A percentile compares a stretch with the other conserved stretches of the same genome.
These are phyloP conservation scores for Melipona bicolor DNA, from an alignment of 2,888 invertebrate species.

Conservation along the genomic window DNA sequence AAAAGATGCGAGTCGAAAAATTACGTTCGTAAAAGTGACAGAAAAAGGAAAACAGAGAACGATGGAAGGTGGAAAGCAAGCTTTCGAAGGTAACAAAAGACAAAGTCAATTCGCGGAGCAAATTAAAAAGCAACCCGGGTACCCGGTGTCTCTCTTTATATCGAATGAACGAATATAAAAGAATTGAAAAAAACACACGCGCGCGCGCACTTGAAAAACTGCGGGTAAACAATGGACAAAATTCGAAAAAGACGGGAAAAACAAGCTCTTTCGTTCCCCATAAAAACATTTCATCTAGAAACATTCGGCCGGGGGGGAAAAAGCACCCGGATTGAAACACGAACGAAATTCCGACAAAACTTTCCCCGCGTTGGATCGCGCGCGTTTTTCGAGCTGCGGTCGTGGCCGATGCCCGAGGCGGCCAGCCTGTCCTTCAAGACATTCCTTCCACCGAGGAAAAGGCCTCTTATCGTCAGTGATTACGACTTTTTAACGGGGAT, in stretches of 20 bases:
- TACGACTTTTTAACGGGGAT: conserved; percentile 77
- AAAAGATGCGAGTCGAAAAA: not conserved
- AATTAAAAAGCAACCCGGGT: not conserved
- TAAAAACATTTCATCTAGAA: not conserved
- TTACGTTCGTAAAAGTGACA: not conserved
- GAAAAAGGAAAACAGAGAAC: not conserved
- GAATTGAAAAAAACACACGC: not conserved
- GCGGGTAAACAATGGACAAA: not conserved
- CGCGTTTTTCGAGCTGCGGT: not conserved
- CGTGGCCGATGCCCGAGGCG: conserved; percentile 1
- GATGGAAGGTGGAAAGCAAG: not conserved
- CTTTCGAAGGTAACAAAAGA: not conserved
- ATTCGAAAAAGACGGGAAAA: not conserved
- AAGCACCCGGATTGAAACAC: not conserved
- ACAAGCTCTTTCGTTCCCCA: not conserved
- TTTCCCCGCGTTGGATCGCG: conserved; percentile 8
- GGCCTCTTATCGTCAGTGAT: conserved; percentile 75
- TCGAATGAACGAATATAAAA: not conserved
- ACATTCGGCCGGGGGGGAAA: not conserved
- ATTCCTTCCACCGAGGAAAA: conserved; percentile 63
- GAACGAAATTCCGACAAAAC: conserved; percentile 24
- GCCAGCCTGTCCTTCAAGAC: conserved; percentile 45
- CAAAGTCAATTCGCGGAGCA: not conserved
- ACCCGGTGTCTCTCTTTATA: not conserved
- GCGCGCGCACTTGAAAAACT: too few relatives aligned